A percentile compares a stretch with the other conserved stretches of the same genome.
These are phyloP conservation scores for Echiichthys vipera DNA, from an alignment of 2,797 vertebrate genomes.

Conservation along the genomic window DNA sequence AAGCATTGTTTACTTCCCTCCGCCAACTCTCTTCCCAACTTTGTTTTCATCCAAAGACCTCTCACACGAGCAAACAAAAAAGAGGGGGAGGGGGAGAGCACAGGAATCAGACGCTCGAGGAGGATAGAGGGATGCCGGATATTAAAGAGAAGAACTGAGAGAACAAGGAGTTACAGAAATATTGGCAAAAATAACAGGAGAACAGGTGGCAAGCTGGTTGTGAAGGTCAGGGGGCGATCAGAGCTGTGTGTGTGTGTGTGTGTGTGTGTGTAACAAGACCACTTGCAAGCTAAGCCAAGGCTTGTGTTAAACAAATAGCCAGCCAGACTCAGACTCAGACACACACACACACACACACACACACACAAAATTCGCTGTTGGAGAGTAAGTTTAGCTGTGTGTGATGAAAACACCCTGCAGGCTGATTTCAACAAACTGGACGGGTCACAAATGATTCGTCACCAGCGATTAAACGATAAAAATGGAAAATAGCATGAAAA, in stretches of 20 bases:
- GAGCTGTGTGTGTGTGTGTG: constrained; percentile 22
- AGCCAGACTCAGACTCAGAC: constrained; percentile 40
- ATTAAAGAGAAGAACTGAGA: constrained; percentile 61
- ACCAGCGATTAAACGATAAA: neutral
- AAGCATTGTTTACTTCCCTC: neutral
- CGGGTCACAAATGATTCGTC: no score
- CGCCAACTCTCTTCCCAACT: neutral
- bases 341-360: constrained; percentile 23
- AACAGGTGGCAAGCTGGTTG: constrained; percentile 70
- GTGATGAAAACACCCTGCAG: constrained; percentile 38
- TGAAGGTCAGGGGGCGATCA: constrained; percentile 69
- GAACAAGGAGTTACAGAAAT: constrained; percentile 69
- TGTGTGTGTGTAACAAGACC: constrained; percentile 57
- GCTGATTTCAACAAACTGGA: constrained; percentile 25
- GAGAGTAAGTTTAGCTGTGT: constrained; percentile 17
- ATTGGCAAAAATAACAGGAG: constrained; percentile 73
- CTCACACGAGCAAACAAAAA: neutral
- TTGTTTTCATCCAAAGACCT: constrained; percentile 14
- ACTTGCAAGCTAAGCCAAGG: constrained; percentile 55
- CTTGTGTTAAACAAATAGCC: constrained; percentile 66
- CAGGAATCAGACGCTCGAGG: constrained; percentile 28
- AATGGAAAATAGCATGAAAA: no score
- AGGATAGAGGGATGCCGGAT: constrained; percentile 45
- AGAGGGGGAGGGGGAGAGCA: constrained; percentile 16
- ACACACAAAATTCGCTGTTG: neutral